These are phyloP conservation scores for Ceratina australensis DNA, from an alignment of 1,140 invertebrate species.

Conservation along the genomic window DNA sequence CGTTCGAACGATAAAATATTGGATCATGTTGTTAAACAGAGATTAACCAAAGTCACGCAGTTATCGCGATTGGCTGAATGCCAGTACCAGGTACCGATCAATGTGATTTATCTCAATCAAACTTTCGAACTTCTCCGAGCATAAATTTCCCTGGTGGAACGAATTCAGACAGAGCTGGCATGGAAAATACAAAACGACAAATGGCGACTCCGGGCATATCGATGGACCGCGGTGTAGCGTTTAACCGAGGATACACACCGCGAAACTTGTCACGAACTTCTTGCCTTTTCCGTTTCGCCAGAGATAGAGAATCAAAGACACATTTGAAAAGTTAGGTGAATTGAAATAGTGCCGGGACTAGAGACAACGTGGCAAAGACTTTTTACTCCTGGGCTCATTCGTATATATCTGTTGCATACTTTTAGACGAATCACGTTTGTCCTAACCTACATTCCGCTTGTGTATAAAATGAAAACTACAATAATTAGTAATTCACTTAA, in stretches of 20 bases:
- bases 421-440: too few species aligned
- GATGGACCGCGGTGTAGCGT: not conserved
- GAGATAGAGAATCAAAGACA: conserved; percentile 38
- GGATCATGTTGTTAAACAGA: too few species aligned
- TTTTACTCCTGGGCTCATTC: too few species aligned
- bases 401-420: too few species aligned
- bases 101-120: too few species aligned
- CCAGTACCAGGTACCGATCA: not conserved
- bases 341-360: not conserved
- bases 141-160: conserved; percentile 6
- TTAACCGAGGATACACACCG: not conserved
- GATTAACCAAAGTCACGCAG: too few species aligned
- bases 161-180: too few species aligned
- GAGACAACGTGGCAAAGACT: not conserved
- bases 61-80: too few species aligned
- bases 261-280: conserved; percentile 36
- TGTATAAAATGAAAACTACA: too few species aligned
- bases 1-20: too few species aligned
- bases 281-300: not conserved
- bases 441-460: too few species aligned
- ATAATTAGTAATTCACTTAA: too few species aligned
- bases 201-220: not conserved
- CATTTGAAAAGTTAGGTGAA: conserved; percentile 33
- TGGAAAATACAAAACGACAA: not conserved
- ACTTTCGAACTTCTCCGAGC: not conserved